phyloP scores from a whole-genome alignment of 2,113 vertebrate species.

The Chionis minor region DNA sequence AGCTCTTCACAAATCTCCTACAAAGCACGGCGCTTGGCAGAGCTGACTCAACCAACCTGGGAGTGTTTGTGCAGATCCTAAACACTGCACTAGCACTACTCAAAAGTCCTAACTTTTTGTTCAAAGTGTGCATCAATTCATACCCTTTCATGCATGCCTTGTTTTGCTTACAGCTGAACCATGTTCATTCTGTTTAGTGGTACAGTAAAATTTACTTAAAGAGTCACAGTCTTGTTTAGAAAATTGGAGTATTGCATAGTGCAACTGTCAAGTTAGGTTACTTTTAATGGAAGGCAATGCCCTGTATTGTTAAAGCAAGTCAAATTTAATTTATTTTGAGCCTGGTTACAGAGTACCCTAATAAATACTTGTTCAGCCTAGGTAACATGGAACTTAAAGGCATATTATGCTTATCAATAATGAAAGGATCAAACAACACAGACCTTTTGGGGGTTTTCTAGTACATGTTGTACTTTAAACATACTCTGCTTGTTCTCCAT shows the following conservation, averaged over 20 bases:
- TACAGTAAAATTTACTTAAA: background rate
- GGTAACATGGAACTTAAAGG: rapidly evolving
- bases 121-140: background rate
- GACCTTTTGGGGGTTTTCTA: background rate
- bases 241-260: background rate
- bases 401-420: background rate
- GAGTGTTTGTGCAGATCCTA: background rate
- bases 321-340: background rate
- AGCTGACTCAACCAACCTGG: background rate
- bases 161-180: background rate
- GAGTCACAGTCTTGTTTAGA: background rate
- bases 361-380: background rate
- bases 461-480: background rate
- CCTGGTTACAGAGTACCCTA: background rate
- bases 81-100: background rate
- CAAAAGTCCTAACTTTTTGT: background rate
- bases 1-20: background rate
- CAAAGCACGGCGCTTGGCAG: background rate
- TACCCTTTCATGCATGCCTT: rapidly evolving
- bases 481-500: background rate
- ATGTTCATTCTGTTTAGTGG: background rate
- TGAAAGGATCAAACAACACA: background rate
- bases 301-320: background rate
- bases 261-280: background rate
- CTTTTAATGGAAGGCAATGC: background rate